Base-by-base conservation (phyloP, 2,113 vertebrate species). In the Peromyscus polionotus region DNA sequence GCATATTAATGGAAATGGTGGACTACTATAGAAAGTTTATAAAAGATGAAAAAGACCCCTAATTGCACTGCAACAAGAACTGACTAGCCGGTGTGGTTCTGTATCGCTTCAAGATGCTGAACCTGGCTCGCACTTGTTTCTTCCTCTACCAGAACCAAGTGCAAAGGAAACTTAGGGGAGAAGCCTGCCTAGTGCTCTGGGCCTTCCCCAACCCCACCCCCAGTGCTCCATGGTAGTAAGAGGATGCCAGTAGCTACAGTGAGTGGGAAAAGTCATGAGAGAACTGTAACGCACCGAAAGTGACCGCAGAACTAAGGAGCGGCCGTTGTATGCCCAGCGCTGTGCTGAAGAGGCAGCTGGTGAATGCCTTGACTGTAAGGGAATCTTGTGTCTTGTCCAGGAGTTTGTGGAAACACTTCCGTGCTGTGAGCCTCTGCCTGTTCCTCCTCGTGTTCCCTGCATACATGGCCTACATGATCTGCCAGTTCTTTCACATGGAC, bases 401-500 rank as follows among this genome's bases (percentile, higher is more conserved):
- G 99, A 99, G 99, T 97, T 98, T 99, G 85, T 99, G 99, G 99
- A 99, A 99, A 90, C 99, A 99, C 98, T 99, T 99, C 98, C 98
- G 99, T 97, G 99, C 99, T 0, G 99, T 99, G 97, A 99, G 99
- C 98, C 99, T 99, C 76, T 99, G 99, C 95, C 98, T 99, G 45
- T 99, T 99, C 98, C 97, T 99, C 73, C 98, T 99, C 2, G 98
- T 99, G 86, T 99, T 99, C 97, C 99, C 99, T 0, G 99, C 99
- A 0, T 99, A 99, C 95, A 99, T 99, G 99, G 99, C 99, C 91
- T 99, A 99, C 95, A 99, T 99, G 99, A 99, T 99, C 94, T 99
- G 99, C 98, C 99, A 99, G 92, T 99, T 99, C 98, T 99, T 99
- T 99, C 99, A 99, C 98, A 99, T 99, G 99, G 99, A 99, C 97